phyloP scores from a whole-genome alignment of 1,140 invertebrate species.

The Ceratina australensis region DNA sequence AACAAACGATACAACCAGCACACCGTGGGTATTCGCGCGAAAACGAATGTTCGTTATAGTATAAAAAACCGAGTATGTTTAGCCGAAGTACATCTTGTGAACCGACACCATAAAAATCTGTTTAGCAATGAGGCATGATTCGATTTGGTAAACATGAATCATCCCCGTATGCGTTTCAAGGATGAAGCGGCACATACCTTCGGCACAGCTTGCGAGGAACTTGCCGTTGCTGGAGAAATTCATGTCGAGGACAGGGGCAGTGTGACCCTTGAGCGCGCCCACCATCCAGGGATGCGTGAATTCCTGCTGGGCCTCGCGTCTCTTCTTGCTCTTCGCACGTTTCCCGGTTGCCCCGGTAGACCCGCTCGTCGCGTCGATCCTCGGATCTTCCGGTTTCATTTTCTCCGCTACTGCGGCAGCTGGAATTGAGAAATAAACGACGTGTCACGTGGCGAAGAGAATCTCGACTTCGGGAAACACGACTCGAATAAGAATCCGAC shows the following conservation, averaged over 20 bases:
- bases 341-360: conserved; percentile 36
- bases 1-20: no score
- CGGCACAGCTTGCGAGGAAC: conserved; percentile 88
- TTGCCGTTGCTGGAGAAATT: conserved; percentile 92
- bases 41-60: no score
- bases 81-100: no score
- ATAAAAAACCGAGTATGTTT: no score
- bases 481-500: no score
- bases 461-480: no score
- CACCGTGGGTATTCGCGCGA: no score
- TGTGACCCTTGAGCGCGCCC: conserved; percentile 89
- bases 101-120: no score
- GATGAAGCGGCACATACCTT: conserved; percentile 83
- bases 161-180: no score
- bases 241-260: conserved; percentile 85
- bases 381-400: conserved; percentile 20
- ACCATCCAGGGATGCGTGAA: conserved; percentile 87
- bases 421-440: not conserved
- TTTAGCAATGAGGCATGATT: no score
- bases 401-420: conserved; percentile 25
- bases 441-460: no score
- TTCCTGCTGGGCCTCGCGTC: conserved; percentile 73
- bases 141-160: no score
- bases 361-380: not conserved
- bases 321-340: conserved; percentile 71